Percentiles rank a stretch among this genome's conserved stretches.
Evolutionary conservation across 2,113 vertebrate species (phyloP).

Genomic region (Tetraodon nigroviridis): DNA sequence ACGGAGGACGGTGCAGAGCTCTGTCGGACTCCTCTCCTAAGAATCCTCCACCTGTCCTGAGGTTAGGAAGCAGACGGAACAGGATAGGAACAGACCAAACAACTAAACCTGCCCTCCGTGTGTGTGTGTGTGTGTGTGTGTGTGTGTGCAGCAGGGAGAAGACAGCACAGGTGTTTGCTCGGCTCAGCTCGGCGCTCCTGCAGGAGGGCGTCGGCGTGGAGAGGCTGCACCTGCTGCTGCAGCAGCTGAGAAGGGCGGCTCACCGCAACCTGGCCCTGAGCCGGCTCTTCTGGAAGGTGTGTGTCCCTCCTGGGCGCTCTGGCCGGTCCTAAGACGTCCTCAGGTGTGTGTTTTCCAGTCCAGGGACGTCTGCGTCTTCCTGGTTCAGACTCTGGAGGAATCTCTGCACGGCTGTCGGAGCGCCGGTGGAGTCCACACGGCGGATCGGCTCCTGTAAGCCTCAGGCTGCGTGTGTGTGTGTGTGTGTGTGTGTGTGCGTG

Average conservation of each 20-base stretch:
- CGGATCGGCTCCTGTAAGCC: slow-evolving; percentile 70
- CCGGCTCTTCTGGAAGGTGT: slow-evolving; percentile 78
- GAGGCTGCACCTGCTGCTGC: slow-evolving; percentile 64
- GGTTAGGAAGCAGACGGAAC: slow-evolving; percentile 42
- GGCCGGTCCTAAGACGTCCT: neutral
- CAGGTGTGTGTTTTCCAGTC: slow-evolving; percentile 57
- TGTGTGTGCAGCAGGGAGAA: slow-evolving; percentile 60
- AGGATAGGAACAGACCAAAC: neutral
- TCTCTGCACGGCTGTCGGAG: slow-evolving; percentile 36
- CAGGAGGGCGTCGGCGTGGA: slow-evolving; percentile 60
- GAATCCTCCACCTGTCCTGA: slow-evolving; percentile 28
- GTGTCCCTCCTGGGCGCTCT: no score
- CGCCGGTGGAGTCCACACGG: slow-evolving; percentile 22
- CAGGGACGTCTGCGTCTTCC: slow-evolving; percentile 64
- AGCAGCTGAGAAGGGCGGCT: slow-evolving; percentile 65
- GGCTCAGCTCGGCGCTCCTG: slow-evolving; percentile 69
- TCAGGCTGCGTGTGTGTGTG: slow-evolving; percentile 8
- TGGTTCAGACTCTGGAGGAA: slow-evolving; percentile 70
- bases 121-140: slow-evolving; percentile 24
- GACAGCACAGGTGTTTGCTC: slow-evolving; percentile 63
- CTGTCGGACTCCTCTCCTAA: slow-evolving; percentile 21
- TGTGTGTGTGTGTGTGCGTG: slow-evolving; percentile 16
- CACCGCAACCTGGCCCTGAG: slow-evolving; percentile 49
- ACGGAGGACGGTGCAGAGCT: slow-evolving; percentile 46
- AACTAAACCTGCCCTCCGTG: neutral